A percentile compares a stretch with the other conserved stretches of the same genome.
These are phyloP conservation scores for Cassiopea xamachana DNA, from an alignment of 30 jellyfish, hydroid and myxozoan species.

Conservation along the genomic window DNA sequence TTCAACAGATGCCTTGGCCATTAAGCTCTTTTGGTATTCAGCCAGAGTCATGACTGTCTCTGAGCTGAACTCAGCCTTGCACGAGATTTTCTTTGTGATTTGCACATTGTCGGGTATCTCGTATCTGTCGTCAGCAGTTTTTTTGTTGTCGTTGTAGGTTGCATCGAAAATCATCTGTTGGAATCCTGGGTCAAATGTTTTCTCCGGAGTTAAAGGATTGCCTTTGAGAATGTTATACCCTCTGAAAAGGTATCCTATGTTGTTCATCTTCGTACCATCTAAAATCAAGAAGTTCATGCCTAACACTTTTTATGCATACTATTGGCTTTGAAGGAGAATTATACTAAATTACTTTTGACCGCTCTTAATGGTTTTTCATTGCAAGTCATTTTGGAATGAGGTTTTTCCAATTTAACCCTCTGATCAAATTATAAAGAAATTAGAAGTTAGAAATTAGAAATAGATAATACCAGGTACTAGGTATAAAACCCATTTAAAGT, in stretches of 20 bases:
- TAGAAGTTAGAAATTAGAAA: too few species aligned
- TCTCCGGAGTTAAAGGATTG: constrained; percentile 29
- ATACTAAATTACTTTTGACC: too few species aligned
- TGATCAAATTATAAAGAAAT: too few species aligned
- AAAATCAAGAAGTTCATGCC: neutral
- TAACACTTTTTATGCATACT: too few species aligned
- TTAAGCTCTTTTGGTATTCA: constrained; percentile 27
- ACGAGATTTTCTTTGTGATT: constrained; percentile 1
- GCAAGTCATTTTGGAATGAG: too few species aligned
- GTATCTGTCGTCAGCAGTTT: constrained; percentile 26
- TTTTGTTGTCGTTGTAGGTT: constrained; percentile 28
- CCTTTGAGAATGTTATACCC: constrained; percentile 52
- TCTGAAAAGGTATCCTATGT: constrained; percentile 44
- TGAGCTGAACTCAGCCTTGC: constrained; percentile 24
- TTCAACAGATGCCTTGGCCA: constrained; percentile 40
- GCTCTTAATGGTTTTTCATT: too few species aligned
- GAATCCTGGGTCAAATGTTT: constrained; percentile 54
- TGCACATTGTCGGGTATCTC: constrained; percentile 44
- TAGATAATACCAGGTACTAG: too few species aligned
- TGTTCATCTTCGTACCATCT: constrained; percentile 12
- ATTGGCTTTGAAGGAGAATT: too few species aligned
- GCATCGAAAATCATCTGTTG: constrained; percentile 12
- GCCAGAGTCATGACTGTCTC: constrained; percentile 44
- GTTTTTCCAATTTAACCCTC: too few species aligned
- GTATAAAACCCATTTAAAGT: too few species aligned